Base-by-base conservation (phyloP, 2,888 invertebrate species). In the Chloromyia formosa region DNA sequence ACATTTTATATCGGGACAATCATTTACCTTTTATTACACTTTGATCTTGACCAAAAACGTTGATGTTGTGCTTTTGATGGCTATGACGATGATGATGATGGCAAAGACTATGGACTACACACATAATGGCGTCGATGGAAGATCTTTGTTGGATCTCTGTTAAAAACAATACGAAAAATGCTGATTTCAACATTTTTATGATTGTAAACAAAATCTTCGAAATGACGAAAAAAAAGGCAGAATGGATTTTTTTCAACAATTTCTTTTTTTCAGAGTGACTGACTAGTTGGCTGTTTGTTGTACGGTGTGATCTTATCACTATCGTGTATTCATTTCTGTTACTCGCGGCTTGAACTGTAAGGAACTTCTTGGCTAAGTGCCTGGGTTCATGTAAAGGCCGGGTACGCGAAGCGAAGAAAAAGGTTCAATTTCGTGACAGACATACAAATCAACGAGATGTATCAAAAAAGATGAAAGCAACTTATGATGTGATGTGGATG, bases 21-120 rank as follows among this genome's bases (percentile, higher is more conserved):
- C 23, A 35, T 66, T 66, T 66, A 35, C 35, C 66, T 66, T 66
- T 45, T 66, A 66, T 66, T 66, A n/a, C 66, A 66, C 66, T 22
- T 66, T 49, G 49, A 66, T 45, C 49, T 66, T 49, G 22, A 16
- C 18, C 20, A 16, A 16, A 56, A 56, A 18, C 4, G 3, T 16
- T 53, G n/a, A 16, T 53, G 16, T 14, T 35, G 27, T 35, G 27
- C 27, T 35, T 35, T 35, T 35, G 27, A 35, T 35, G 27, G 27
- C 27, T 35, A 49, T 62, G 40, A 40, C 62, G 62, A 14, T 62
- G 23, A 27, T 35, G 40, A 40, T 35, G 62, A 35, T 10, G 40
- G 1, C 20, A 16, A 14, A 9, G 60, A 22, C 14, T 27, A 14
- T 23, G 23, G 27, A 27, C n/a, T 35, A 35, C 27, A 35, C 27